phyloP scores from a whole-genome alignment of 2,113 vertebrate genomes.

The Ornithorhynchus anatinus region DNA sequence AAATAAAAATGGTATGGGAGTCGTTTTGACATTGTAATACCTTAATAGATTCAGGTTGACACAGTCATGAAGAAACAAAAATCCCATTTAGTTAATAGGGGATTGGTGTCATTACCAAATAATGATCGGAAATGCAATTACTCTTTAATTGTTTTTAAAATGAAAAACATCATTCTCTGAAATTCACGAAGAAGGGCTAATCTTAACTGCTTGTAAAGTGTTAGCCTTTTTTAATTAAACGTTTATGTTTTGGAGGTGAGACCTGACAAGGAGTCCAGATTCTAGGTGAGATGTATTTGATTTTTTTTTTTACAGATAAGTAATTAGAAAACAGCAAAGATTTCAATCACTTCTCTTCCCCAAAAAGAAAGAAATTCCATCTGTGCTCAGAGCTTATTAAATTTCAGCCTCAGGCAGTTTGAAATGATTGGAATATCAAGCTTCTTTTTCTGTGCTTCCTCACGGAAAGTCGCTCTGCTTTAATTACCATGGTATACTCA shows the following conservation, averaged over 20 bases:
- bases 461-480: background rate
- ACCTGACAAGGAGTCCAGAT: background rate
- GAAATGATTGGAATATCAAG: slow-evolving; percentile 12
- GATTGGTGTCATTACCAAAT: slow-evolving; percentile 18
- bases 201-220: background rate
- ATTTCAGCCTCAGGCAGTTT: background rate
- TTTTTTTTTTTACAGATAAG: background rate
- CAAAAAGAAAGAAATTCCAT: slow-evolving; percentile 1
- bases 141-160: background rate
- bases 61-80: background rate
- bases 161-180: background rate
- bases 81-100: background rate
- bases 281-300: background rate
- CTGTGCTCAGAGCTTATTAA: background rate
- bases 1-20: background rate
- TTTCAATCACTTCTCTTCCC: background rate
- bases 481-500: background rate
- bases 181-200: background rate
- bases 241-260: slow-evolving; percentile 9
- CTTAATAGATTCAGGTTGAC: background rate
- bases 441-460: background rate
- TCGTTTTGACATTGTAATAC: background rate
- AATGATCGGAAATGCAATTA: background rate
- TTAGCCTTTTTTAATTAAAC: background rate
- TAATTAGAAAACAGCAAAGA: background rate